A percentile compares a stretch with the other conserved stretches of the same genome.
Evolutionary conservation across 1,140 invertebrate species (phyloP).

Genomic region (Oedothorax gibbosus): DNA sequence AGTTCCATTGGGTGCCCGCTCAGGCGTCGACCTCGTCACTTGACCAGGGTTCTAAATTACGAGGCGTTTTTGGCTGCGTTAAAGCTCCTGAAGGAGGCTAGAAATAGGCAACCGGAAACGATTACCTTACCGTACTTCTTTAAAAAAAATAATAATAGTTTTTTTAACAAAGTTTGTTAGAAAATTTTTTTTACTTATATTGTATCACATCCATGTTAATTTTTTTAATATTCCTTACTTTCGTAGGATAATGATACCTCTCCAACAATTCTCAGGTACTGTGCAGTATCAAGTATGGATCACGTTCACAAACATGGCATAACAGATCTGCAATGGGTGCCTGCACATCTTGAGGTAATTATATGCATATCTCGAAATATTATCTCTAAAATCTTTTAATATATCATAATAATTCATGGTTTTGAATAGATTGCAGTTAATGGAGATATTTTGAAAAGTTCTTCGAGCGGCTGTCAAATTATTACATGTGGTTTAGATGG

Average conservation of each 20-base stretch:
- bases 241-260: constrained; percentile 66
- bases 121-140: no score
- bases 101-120: no score
- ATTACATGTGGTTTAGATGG: constrained; percentile 48
- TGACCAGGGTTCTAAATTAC: no score
- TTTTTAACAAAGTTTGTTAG: no score
- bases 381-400: neutral
- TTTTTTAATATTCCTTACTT: no score
- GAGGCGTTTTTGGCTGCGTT: no score
- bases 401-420: neutral
- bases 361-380: neutral
- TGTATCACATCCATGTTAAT: no score
- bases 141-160: no score
- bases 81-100: no score
- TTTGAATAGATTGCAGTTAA: constrained; percentile 11
- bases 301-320: constrained; percentile 68
- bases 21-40: no score
- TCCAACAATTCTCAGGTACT: constrained; percentile 67
- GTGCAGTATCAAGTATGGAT: constrained; percentile 68
- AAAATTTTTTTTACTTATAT: no score
- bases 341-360: constrained; percentile 69
- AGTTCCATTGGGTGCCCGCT: no score
- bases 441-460: neutral
- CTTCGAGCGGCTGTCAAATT: constrained; percentile 18
- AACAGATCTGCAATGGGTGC: constrained; percentile 69